Conservation (phyloP, 2,113 vertebrate species). For the Crocuta crocuta region DNA sequence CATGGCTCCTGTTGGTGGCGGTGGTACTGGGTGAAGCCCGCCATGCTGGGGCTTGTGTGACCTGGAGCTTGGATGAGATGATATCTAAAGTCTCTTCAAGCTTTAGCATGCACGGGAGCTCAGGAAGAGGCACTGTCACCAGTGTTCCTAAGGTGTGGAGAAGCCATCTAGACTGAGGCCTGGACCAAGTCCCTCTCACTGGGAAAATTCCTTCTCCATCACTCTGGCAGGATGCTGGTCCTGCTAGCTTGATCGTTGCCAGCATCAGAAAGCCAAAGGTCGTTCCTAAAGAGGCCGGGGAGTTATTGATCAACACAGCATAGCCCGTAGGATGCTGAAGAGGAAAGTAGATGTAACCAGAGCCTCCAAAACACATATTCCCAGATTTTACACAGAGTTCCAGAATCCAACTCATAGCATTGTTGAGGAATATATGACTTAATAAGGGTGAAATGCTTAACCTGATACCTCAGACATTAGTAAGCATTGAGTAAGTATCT, state of each 20-base stretch:
- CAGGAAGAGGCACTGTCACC: neutral
- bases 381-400: neutral
- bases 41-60: rapidly evolving
- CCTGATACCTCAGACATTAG: neutral
- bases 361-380: neutral
- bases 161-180: neutral
- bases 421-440: neutral
- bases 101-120: neutral
- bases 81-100: no score
- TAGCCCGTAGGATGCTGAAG: neutral
- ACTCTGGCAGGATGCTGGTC: neutral
- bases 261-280: neutral
- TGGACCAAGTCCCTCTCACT: neutral
- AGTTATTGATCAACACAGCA: neutral
- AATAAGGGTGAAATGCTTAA: neutral
- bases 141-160: neutral
- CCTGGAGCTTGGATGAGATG: neutral
- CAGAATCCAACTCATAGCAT: neutral
- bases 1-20: neutral
- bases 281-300: neutral
- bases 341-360: neutral
- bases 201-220: neutral
- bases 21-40: rapidly evolving
- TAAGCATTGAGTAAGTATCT: neutral
- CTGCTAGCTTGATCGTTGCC: neutral